A percentile compares a stretch with the other conserved stretches of the same genome.
Conservation (phyloP, 2,113 vertebrate genomes). For the Myanophis thanlyinensis region DNA sequence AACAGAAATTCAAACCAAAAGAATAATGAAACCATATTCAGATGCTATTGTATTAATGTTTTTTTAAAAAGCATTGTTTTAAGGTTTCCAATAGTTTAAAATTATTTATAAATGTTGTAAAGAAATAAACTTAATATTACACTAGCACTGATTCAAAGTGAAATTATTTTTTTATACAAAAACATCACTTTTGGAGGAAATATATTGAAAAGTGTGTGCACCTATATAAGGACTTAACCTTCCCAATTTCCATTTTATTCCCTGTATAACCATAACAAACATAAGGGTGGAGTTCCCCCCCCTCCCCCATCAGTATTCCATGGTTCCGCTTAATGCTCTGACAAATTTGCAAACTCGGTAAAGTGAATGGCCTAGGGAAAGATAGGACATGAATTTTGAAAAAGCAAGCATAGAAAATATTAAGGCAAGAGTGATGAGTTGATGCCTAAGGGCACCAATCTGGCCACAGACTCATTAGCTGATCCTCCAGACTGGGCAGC, state of each 20-base stretch:
- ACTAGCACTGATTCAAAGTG: neutral
- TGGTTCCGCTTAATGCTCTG: neutral
- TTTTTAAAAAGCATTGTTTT: neutral
- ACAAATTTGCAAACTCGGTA: neutral
- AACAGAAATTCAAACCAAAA: neutral
- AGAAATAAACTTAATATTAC: neutral
- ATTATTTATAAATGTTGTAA: neutral
- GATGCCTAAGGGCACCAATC: neutral
- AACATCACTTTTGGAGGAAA: neutral
- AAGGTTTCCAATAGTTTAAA: neutral
- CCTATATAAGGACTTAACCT: neutral
- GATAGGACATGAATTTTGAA: neutral
- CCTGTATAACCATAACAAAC: neutral
- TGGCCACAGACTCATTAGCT: neutral
- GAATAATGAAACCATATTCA: neutral
- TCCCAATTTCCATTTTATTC: neutral
- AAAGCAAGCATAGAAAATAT: neutral
- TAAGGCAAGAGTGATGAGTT: neutral
- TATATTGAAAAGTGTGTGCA: neutral
- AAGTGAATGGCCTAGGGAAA: neutral
- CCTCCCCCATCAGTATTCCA: neutral
- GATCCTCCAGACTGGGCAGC: neutral
- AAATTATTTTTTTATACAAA: neutral
- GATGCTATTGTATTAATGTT: neutral
- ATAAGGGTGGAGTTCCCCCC: neutral